Evolutionary conservation across 2,797 vertebrate genomes (phyloP), one percentile per base, ranked within the genome.

Genomic region (Chiroxiphia lanceolata): DNA sequence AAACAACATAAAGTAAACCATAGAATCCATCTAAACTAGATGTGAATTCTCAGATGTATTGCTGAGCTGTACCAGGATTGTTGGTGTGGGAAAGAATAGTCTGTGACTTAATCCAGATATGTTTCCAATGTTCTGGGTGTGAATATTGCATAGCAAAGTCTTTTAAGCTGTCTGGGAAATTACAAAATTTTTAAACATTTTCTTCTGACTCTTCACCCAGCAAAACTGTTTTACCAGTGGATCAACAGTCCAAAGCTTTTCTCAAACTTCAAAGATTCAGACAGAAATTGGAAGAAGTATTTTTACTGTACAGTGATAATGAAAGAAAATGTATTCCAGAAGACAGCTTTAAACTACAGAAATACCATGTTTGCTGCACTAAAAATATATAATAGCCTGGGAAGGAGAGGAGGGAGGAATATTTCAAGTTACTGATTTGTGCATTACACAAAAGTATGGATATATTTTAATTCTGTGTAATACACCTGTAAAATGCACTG

Each of bases 81-180:
- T n/a, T 83, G 26, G 13, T 61, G 29, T 81, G 48, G 38, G 9
- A 67, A 59, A 70, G 3, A 65, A 10, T 56, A 60, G 79, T 89
- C 38, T 72, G 19, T 59, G 22, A 71, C 63, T 95, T 82, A 10
- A 15, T 81, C 34, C 53, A 94, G 44, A 79, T 56, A 77, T 93
- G 4, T 79, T 93, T 79, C 48, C 61, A 90, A 3, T 27, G 15
- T 12, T 94, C 67, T 83, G 34, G 5, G 13, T 69, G 36, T 61
- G 65, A 86, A 74, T 74, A 56, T 54, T 83, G 42, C 45, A 68
- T 23, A 72, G 61, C 12, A 83, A 93, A 90, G 7, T 65, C 33
- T 83, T 90, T 83, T 75, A 87, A 75, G 68, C 19, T 84, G 29
- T 60, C 72, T 60, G 53, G n/a, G 47, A 94, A 95, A 94, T 63